Base-by-base conservation (phyloP, 92 coral and sea anemone species). In the Scolanthus callimorphus region DNA sequence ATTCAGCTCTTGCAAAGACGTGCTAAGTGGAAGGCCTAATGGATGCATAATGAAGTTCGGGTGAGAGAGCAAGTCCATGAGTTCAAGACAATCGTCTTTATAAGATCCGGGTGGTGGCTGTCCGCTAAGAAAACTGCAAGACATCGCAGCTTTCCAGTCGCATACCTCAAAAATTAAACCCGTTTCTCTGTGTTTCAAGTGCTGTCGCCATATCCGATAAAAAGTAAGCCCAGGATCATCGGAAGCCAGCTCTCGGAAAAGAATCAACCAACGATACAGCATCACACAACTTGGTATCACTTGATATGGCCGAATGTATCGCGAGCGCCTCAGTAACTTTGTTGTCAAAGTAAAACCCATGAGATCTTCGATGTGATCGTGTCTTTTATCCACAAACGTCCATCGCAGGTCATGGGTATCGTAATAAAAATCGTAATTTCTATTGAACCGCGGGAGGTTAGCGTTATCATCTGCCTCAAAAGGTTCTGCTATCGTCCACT, bases 131-230 rank as follows among this genome's bases (percentile, higher is more conserved):
- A 92, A 73, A 10, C 82, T 84, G 22, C 94, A 89, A 0, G 96
- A 89, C 98, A 92, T 92, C 0, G 98, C 98, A 0, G 98, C 98
- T 28, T 92, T 92, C 98, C 98, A 92, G 70, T 92, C 98, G 52
- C 70, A 92, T 17, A 90, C 58, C 43, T 92, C 98, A 65, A 92
- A 92, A 34, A 84, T 74, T 24, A 80, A 71, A 21, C 96, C 91
- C 0, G 94, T 88, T 25, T 70, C 76, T 37, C 70, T 59, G 60
- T 92, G 98, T 55, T 90, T 81, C 17, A 92, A 59, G 15, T 96
- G 90, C 24, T 80, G 83, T 11, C 98, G 81, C 98, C 98, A 92
- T 27, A 92, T 77, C 27, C 98, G 85, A 45, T 92, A 92, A 72
- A 88, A 92, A 2, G 98, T 85, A 11, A 92, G 69, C 0, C 98